Evolutionary conservation across 1,140 invertebrate species (phyloP), one percentile per base, ranked within the genome.

Genomic region (Chymomyza costata): DNA sequence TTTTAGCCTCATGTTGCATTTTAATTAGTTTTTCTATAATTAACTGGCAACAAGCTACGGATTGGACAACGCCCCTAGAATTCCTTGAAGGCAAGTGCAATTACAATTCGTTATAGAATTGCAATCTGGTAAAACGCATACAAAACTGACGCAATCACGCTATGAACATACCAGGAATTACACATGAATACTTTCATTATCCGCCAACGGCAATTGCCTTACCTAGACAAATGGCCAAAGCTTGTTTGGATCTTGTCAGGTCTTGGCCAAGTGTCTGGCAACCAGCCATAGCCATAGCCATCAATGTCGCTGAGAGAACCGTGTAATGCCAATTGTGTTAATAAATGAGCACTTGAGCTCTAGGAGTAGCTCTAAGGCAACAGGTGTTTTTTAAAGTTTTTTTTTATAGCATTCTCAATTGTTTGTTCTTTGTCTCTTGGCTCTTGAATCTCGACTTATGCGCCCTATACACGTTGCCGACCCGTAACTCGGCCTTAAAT

Each of bases 311-410:
- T 37, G 40, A 28, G 17, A 41, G 38, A 35, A 48, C n/a, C n/a
- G 60, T 64, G 51, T 50, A 54, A 67, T 28, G 52, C 41, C 70
- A 76, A 76, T 65, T 55, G 65, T 46, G 56, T 56, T 58, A 61
- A 62, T 69, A 69, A 69, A 76, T 57, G 39, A 65, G 45, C 35
- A 76, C 57, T 63, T 68, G n/a, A n/a, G n/a, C n/a, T n/a, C n/a
- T n/a, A n/a, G n/a, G n/a, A n/a, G n/a, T n/a, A n/a, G 69, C 59
- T 74, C 41, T 46, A 32, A 32, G 35, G 31, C 62, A 67, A 69
- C 71, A 78, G 71, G 65, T 76, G 57, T 69, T 38, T 28, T 44
- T 28, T 43, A 18, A n/a, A 28, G 49, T 51, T 45, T 65, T 50
- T 47, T 44, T 43, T 28, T n/a, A n/a, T n/a, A n/a, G n/a, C n/a